Percentiles rank a stretch among this genome's conserved stretches.
phyloP scores from a whole-genome alignment of 2,797 vertebrate species.

The Sylvilagus floridanus region DNA sequence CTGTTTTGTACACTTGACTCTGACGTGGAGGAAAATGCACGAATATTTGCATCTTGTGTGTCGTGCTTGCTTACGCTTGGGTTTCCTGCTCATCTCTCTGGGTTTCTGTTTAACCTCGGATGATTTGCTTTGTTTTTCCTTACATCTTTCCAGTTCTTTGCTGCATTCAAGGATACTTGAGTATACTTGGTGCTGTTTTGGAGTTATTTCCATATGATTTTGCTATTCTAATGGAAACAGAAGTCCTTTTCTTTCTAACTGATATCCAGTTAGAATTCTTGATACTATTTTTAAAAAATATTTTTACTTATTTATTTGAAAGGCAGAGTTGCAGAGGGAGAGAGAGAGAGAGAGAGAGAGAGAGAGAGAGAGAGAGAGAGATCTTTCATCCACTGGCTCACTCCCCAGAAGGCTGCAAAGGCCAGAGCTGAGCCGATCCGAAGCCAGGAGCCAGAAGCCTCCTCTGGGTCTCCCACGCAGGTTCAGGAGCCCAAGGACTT shows the following conservation, averaged over 20 bases:
- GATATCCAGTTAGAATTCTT: slow-evolving; percentile 27
- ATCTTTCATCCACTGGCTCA: no score
- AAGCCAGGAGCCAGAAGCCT: no score
- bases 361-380: no score
- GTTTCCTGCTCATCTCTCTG: background rate
- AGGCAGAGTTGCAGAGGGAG: no score
- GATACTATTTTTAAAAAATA: background rate
- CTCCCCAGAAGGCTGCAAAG: no score
- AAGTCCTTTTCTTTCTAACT: background rate
- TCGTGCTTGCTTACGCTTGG: background rate
- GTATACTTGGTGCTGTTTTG: background rate
- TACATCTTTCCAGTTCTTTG: background rate
- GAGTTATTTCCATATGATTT: slow-evolving; percentile 12
- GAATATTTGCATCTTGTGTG: background rate
- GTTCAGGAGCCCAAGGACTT: no score
- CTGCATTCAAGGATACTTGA: slow-evolving; percentile 19
- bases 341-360: no score
- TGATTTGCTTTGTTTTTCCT: background rate
- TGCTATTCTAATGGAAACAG: slow-evolving; percentile 31
- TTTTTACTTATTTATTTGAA: no score
- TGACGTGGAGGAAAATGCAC: background rate
- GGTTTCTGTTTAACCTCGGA: background rate
- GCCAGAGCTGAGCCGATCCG: no score
- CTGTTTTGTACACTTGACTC: background rate
- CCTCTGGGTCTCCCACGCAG: no score